Base-by-base conservation (phyloP, 1,140 invertebrate genomes). In the Trichomalopsis sarcophagae region DNA sequence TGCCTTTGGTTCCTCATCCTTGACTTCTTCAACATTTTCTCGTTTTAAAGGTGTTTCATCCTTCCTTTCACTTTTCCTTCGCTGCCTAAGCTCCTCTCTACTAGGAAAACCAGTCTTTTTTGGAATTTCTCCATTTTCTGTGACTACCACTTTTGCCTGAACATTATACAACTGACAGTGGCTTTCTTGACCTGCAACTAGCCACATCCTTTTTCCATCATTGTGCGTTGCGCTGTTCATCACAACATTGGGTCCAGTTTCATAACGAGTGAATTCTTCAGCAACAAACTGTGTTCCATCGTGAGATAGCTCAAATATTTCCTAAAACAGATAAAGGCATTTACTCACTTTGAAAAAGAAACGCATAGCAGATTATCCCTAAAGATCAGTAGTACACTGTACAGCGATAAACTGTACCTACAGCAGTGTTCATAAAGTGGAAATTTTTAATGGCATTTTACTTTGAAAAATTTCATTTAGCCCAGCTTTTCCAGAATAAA, bases 141-240 rank as follows among this genome's bases (percentile, higher is more conserved):
- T 76, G 13, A 86, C 90, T 21, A 91, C 94, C 86, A 97, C 93
- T 84, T 96, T 95, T 73, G 96, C 95, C 90, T 96, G 96, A 0
- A 99, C 95, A 91, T 95, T 95, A 90, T 98, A 98, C 86, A 98
- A 93, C 89, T 98, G 97, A 92, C 97, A 98, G 89, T 97, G 96
- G 80, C 96, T 97, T 94, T 99, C 97, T 93, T 98, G 97, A 2
- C 98, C 98, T 66, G 97, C 97, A 30, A 96, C 97, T n/a, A 99
- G 91, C 91, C 96, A 96, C 11, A 96, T 96, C 88, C 95, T 94
- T 87, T 96, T 95, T 0, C 94, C 95, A 92, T 96, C 94, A 88
- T 94, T 96, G 33, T 94, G 94, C 14, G 95, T 94, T 11, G 96
- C 95, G 91, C 97, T 97, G 89, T 98, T 98, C 98, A 99, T 99